Conservation (phyloP, 2,113 vertebrate species). For the Elaphurus davidianus region DNA sequence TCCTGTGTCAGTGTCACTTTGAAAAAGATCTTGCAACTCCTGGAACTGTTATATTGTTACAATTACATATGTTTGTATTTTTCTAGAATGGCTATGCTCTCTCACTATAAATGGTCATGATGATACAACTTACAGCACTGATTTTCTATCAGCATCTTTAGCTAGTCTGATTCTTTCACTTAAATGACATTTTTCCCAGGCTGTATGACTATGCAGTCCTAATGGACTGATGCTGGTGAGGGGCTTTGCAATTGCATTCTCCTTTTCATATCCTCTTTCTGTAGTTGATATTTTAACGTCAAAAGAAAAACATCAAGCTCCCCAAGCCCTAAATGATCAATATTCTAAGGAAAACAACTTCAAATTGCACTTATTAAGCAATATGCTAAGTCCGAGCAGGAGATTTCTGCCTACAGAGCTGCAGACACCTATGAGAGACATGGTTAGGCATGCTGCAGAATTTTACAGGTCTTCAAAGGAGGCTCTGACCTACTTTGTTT, state of each 20-base stretch:
- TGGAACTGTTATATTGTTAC: background rate
- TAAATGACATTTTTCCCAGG: constrained; percentile 24
- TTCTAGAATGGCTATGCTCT: background rate
- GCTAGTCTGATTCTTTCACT: background rate
- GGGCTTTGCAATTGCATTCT: background rate
- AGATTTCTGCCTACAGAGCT: background rate
- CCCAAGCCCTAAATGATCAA: constrained; percentile 10
- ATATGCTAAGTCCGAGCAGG: constrained; percentile 33
- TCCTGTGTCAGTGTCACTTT: background rate
- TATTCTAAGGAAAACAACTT: constrained; percentile 39
- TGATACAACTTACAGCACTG: background rate
- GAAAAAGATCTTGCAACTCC: background rate
- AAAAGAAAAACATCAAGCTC: constrained; percentile 16
- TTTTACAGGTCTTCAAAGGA: constrained; percentile 33
- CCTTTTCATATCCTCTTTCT: background rate
- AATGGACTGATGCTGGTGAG: background rate
- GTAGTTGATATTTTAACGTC: background rate
- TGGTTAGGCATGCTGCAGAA: background rate
- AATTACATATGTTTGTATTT: background rate
- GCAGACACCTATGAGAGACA: background rate
- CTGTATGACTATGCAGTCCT: background rate
- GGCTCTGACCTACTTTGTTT: constrained; percentile 52
- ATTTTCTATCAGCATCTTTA: background rate
- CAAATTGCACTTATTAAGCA: constrained; percentile 52
- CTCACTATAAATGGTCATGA: background rate